Conservation (phyloP, 1,140 invertebrate species). For the Eupristina koningsbergeri region DNA sequence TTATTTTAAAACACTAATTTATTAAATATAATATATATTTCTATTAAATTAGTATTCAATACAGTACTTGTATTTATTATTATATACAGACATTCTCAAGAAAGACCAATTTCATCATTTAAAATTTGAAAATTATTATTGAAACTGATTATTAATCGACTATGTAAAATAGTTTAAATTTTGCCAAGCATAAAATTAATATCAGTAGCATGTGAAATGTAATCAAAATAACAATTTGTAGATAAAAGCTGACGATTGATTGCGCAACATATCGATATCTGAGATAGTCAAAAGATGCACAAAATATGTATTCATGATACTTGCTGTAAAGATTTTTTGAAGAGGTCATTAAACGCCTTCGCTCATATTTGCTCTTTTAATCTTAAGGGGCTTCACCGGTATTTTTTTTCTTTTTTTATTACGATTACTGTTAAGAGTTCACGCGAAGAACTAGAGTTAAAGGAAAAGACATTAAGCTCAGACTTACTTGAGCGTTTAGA, state of each 20-base stretch:
- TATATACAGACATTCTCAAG: no score
- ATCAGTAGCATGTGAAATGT: no score
- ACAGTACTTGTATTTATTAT: no score
- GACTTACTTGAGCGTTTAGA: not conserved
- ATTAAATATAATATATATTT: no score
- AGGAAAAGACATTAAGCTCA: not conserved
- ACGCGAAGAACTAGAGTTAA: not conserved
- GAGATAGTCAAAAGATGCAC: no score
- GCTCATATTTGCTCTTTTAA: slow-evolving; percentile 27
- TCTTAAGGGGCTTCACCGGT: slow-evolving; percentile 22
- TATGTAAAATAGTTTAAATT: not conserved
- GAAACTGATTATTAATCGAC: not conserved
- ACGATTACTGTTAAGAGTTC: not conserved
- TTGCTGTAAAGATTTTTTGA: not conserved
- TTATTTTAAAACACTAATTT: no score
- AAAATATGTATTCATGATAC: no score
- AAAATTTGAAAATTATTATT: not conserved
- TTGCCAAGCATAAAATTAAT: no score
- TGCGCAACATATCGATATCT: not conserved
- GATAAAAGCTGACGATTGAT: not conserved
- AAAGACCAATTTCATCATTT: not conserved
- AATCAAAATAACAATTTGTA: not conserved
- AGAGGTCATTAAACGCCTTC: slow-evolving; percentile 29
- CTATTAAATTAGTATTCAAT: no score
- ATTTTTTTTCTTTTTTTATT: not conserved